These are phyloP conservation scores for Apostichopus leukothele DNA, from an alignment of 53 echinoderm and acorn worm genomes.

Conservation along the genomic window DNA sequence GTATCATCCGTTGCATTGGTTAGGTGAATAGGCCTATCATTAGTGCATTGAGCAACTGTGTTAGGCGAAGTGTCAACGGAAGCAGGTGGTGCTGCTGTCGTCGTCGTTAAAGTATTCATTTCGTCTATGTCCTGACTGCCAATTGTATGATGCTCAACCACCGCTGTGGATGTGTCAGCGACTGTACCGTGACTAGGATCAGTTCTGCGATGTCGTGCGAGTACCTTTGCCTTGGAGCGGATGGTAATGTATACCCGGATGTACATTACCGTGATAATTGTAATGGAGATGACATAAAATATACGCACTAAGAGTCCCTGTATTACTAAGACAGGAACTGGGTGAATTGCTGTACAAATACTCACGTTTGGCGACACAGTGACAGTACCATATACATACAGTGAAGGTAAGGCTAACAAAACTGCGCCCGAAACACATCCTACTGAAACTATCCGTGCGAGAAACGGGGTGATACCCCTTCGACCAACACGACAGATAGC, in stretches of 20 bases:
- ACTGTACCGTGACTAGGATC: background rate
- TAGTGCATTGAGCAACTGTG: too few species aligned
- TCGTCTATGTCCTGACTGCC: too few species aligned
- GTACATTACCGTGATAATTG: too few species aligned
- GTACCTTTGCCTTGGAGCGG: slow-evolving; percentile 18
- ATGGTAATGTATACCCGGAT: background rate
- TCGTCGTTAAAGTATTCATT: too few species aligned
- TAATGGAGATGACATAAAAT: too few species aligned
- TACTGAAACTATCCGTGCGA: background rate
- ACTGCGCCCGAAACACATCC: too few species aligned
- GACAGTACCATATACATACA: background rate
- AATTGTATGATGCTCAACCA: too few species aligned
- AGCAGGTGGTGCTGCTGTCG: background rate
- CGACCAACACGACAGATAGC: slow-evolving; percentile 19
- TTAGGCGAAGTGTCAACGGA: too few species aligned
- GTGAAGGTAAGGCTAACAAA: too few species aligned
- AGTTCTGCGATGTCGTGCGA: slow-evolving; percentile 1
- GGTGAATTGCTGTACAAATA: background rate
- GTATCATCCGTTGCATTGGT: too few species aligned
- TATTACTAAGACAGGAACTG: background rate
- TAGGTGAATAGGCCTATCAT: too few species aligned
- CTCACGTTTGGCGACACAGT: background rate
- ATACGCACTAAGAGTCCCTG: background rate
- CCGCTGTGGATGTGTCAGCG: background rate
- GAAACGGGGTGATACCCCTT: background rate